Percentiles rank a stretch among this genome's conserved stretches.
Evolutionary conservation across 2,797 vertebrate species (phyloP).

Genomic region (Melanotaenia nigrans): DNA sequence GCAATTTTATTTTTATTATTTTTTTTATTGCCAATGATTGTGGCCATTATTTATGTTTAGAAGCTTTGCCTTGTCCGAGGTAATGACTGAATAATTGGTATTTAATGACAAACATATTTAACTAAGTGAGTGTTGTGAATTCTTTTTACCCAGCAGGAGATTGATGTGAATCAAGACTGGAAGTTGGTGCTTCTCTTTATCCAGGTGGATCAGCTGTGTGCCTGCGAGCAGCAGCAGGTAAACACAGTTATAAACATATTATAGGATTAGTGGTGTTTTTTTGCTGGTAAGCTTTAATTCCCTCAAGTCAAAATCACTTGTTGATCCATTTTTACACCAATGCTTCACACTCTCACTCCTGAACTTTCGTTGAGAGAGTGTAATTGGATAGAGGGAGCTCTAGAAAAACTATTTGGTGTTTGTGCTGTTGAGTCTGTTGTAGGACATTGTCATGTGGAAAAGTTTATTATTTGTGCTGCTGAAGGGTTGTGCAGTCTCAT

Average conservation of each 20-base stretch:
- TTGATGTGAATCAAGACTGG: constrained; percentile 57
- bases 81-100: not conserved
- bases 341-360: not conserved
- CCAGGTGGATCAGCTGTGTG: constrained; percentile 67
- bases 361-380: not conserved
- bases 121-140: not conserved
- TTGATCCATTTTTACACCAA: constrained; percentile 16
- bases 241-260: not conserved
- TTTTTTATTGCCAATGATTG: too few species aligned
- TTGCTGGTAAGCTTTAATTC: not conserved
- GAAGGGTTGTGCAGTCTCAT: not conserved
- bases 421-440: too few species aligned
- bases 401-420: not conserved
- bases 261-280: not conserved
- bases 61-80: too few species aligned
- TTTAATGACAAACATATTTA: not conserved
- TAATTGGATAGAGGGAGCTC: not conserved
- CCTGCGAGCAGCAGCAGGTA: constrained; percentile 74
- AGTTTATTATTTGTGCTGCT: not conserved
- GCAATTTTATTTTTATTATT: too few species aligned
- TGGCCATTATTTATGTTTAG: too few species aligned
- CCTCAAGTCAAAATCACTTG: not conserved
- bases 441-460: not conserved
- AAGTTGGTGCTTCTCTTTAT: constrained; percentile 76
- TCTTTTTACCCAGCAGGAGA: constrained; percentile 39